Base-by-base conservation (phyloP, 2,888 invertebrate species). In the Cataglyphis cursor region DNA sequence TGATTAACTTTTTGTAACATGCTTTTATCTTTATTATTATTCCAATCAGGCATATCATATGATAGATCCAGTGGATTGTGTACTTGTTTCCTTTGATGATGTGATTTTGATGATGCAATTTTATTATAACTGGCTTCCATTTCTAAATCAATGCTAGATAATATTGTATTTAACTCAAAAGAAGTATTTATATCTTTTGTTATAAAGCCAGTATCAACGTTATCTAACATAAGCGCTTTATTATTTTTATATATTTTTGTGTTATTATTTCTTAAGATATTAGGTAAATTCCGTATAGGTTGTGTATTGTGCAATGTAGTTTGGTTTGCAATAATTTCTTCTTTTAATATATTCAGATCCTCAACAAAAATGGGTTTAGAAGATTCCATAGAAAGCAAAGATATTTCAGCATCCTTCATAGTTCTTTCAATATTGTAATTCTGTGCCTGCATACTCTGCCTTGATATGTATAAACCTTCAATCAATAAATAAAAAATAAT, bases 191-290 rank as follows among this genome's bases (percentile, higher is more conserved):
- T 12, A 15, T 61, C 44, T 24, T 61, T 31, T 0, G 12, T 35
- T n/a, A 21, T 1, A 4, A 38, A 35, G 2, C 10, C 24, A 1
- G 31, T 59, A 18, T 78, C 72, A 0, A 4, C n/a, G 9, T 59
- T 59, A 35, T 8, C 21, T 1, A 28, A 48, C 15, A 15, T 51
- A 31, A 51, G 12, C 2, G 6, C 0, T 31, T 78, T 59, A 24
- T 8, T 1, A 54, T 35, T 80, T 72, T 6, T 78, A 15, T 10
- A 38, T 4, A n/a, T 44, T 38, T 8, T 80, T 61, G 18, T 18
- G 15, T 62, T 88, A n/a, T 35, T 38, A 44, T 15, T 85, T 62
- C 85, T 89, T 28, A 89, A 80, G 24, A 89, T 89, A 70, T 85
- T 89, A 24, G 89, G 89, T 35, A 89, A 9, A 68, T 21, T 86